A percentile compares a stretch with the other conserved stretches of the same genome.
Evolutionary conservation across 2,113 vertebrate genomes (phyloP).

Genomic region (Pedetes capensis): DNA sequence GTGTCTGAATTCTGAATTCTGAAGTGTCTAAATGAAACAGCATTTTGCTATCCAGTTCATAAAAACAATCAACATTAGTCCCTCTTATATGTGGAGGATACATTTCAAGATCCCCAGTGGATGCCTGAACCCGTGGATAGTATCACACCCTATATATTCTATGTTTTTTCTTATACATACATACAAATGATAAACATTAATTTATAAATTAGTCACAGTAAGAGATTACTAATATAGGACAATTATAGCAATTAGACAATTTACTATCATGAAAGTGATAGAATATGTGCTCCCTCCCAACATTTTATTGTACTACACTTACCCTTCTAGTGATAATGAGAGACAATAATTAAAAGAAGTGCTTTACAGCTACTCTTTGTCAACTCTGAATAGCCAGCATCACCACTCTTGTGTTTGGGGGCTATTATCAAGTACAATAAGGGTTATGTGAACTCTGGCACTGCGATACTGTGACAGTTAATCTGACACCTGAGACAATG

Average conservation of each 20-base stretch:
- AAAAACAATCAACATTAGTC: not conserved
- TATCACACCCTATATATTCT: not conserved
- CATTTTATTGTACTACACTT: too few relatives aligned
- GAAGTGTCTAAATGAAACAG: not conserved
- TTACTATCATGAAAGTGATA: accelerated
- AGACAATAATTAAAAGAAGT: not conserved
- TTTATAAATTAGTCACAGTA: not conserved
- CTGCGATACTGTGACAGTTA: not conserved
- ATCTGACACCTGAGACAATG: too few relatives aligned
- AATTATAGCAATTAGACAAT: too few relatives aligned
- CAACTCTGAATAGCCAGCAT: too few relatives aligned
- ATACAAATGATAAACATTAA: not conserved
- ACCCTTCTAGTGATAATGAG: too few relatives aligned
- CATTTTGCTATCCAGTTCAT: not conserved
- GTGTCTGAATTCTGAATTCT: not conserved
- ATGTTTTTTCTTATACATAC: not conserved
- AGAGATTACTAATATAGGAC: not conserved
- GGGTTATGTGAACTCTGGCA: not conserved
- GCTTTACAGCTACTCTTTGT: not conserved
- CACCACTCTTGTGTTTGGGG: not conserved
- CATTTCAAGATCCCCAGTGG: not conserved
- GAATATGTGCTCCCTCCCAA: too few relatives aligned
- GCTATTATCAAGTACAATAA: not conserved
- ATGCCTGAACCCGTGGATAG: not conserved
- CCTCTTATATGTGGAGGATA: too few relatives aligned